Evolutionary conservation across 2,888 invertebrate genomes (phyloP), one percentile per base, ranked within the genome.

Genomic region (Tetheella fluctuosa): DNA sequence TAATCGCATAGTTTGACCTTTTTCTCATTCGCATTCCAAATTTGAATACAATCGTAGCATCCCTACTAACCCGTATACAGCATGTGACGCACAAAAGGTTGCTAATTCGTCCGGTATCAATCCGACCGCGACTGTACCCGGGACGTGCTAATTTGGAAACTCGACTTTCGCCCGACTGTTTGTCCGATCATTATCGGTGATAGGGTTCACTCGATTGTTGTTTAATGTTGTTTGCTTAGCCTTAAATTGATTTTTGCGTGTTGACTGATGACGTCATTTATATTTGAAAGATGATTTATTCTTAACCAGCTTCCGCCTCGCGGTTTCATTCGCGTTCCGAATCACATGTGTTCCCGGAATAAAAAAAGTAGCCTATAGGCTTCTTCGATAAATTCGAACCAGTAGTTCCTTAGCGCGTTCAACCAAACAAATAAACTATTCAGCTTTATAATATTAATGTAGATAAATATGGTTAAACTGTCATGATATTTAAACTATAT

Each of bases 61-160:
- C 69, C 65, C 71, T 65, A 59, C 55, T 59, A 71, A 66, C 69
- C 69, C 68, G 62, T 61, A 61, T 63, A 61, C 1, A 37, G 55
- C 58, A 63, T 64, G 67, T 63, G 74, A 79, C 75, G 72, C 75
- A 82, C 85, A 86, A 84, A 84, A 83, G 84, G 74, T 79, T 73
- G 91, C 90, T 91, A 91, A 91, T 87, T 88, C 86, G 84, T 81
- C 81, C 85, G 74, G 88, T 88, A 90, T 91, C 89, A 86, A 86
- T 74, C 64, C 66, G 70, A 70, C 71, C 56, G 10, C 48, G 48
- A 48, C 48, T 20, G 17, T 17, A 69, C 65, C 68, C 71, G 61
- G 75, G 39, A 81, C 72, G 79, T 78, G 86, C 78, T 86, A 86
- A 86, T 86, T 86, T 86, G 81, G 86, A 86, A 86, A 86, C 82